Evolutionary conservation across 2,888 invertebrate species (phyloP).

Genomic region (Deroplatys truncata): DNA sequence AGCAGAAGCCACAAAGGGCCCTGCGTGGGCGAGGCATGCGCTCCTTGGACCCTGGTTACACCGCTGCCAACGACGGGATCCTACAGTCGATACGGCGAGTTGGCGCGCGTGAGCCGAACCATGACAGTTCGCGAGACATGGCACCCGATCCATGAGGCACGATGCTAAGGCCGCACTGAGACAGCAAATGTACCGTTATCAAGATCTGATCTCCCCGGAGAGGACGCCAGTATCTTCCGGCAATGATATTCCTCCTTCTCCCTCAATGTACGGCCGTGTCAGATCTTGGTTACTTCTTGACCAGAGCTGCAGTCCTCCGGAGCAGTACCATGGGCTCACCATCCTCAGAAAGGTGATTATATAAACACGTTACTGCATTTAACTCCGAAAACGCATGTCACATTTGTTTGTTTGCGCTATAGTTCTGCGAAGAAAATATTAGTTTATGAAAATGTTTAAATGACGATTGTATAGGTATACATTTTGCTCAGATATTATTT

Average conservation of each 20-base stretch:
- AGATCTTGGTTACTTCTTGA: slow-evolving; percentile 30
- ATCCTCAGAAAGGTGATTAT: slow-evolving; percentile 27
- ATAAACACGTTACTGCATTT: too few relatives aligned
- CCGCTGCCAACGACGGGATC: not conserved
- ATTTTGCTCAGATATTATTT: too few relatives aligned
- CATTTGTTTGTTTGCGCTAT: too few relatives aligned
- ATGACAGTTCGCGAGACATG: not conserved
- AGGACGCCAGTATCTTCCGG: not conserved
- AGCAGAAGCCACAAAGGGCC: not conserved
- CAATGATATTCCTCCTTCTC: slow-evolving; percentile 20
- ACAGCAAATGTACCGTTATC: not conserved
- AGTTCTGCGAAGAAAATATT: too few relatives aligned
- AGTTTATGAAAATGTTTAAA: too few relatives aligned
- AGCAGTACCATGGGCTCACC: slow-evolving; percentile 22
- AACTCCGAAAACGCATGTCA: too few relatives aligned
- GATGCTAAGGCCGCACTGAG: not conserved
- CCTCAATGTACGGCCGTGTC: slow-evolving; percentile 27
- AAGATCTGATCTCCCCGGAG: slow-evolving; percentile 17
- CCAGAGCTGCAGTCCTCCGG: slow-evolving; percentile 10
- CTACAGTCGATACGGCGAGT: slow-evolving; percentile 4
- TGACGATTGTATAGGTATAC: too few relatives aligned
- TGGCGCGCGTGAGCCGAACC: not conserved
- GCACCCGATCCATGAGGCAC: not conserved
- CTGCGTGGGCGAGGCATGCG: slow-evolving; percentile 18
- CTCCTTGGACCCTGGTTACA: not conserved